Evolutionary conservation across 2,113 vertebrate species (phyloP), one percentile per base, ranked within the genome.

Genomic region (Genyomyrus donnyi): DNA sequence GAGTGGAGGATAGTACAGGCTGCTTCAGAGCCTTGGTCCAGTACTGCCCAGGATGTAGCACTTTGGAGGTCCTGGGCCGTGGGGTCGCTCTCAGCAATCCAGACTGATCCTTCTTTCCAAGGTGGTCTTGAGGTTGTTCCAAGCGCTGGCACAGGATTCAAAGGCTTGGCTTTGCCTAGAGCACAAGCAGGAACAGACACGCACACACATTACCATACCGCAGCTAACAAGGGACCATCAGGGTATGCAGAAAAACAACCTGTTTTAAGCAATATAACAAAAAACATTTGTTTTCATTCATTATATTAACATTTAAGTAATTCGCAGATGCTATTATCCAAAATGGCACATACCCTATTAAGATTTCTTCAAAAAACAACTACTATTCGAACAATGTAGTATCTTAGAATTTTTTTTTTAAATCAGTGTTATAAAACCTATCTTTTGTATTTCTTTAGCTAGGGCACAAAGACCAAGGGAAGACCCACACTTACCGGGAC

Each of bases 401-500:
- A 21, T 58, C 21, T 58, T 24, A 6, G 19, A 58, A 58, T 24
- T 70, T n/a, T n/a, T 70, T n/a, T n/a, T 66, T 70, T 70, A 11
- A 3, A 70, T 27, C 21, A 24, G 24, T 62, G 15, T 84, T 17
- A 46, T 46, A 21, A 42, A 84, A 84, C 80, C 21, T 5, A 21
- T 45, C 2, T 24, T 17, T 83, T 0, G 21, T 74, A 84, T 42
- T 46, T 46, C 42, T 45, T 45, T 84, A 45, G 39, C 45, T 84
- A 48, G 66, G 11, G 27, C 66, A 74, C 24, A 5, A 3, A 35
- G 66, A 74, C 11, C n/a, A 27, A 31, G 66, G 66, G 66, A 74
- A 35, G 66, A 15, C n/a, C n/a, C 27, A 17, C 88, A 92, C 97
- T 97, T 96, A 99, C 98, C 98, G 98, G 94, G 96, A 96, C 94